Conservation (phyloP, 2,888 invertebrate genomes). For the Agrochola litura region DNA sequence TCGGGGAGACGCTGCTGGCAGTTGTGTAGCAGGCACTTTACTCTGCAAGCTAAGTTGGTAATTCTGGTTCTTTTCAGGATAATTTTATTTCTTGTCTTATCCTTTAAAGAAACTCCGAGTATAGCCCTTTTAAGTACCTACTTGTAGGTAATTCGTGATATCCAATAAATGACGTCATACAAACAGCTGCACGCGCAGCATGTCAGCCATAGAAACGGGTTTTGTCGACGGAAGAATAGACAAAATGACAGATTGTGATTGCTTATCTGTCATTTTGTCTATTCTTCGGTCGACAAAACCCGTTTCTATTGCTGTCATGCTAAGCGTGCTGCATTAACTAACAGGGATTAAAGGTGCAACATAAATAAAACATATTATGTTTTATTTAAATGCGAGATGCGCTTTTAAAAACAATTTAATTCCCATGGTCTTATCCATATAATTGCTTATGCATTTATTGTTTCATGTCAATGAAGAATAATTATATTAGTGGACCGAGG, state of each 20-base stretch:
- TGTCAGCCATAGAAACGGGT: too few species aligned
- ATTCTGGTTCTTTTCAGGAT: not conserved
- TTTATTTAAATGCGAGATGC: conserved; percentile 49
- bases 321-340: conserved; percentile 5
- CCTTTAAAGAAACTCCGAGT: not conserved
- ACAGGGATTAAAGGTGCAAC: conserved; percentile 48
- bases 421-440: conserved; percentile 68
- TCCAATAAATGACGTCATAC: conserved; percentile 18
- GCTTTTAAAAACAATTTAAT: conserved; percentile 68
- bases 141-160: not conserved
- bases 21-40: too few species aligned
- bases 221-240: too few species aligned
- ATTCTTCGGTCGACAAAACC: too few species aligned
- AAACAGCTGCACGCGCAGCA: conserved; percentile 15
- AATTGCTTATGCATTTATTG: conserved; percentile 60
- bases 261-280: too few species aligned
- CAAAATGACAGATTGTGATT: too few species aligned
- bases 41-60: not conserved
- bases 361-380: conserved; percentile 81
- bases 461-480: conserved; percentile 65
- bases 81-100: not conserved
- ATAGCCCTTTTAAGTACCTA: too few species aligned
- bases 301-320: too few species aligned
- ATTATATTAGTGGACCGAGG: conserved; percentile 72
- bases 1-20: too few species aligned